Base-by-base conservation (phyloP, 1,140 invertebrate species). In the Drosophila subpulchrella region DNA sequence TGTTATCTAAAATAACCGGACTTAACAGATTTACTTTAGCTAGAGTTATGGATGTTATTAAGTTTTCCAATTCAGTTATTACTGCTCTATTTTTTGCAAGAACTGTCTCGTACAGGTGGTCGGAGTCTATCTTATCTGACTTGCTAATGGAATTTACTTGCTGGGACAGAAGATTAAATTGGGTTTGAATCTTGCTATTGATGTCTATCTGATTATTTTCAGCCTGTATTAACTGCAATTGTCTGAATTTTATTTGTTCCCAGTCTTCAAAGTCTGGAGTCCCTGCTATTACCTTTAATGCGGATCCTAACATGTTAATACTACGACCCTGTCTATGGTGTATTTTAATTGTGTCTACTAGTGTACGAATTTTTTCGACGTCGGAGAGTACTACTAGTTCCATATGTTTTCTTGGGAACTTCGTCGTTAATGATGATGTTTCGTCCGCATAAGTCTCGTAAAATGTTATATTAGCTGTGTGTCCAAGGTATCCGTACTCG, bases 1-100 rank as follows among this genome's bases (percentile, higher is more conserved):
- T 51, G 24, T 32, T 15, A 6, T 51, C 48, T 51, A 32, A 32
- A 15, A 51, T 32, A 32, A 51, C n/a, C n/a, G 48, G 48, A 15
- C 48, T 53, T 10, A 17, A 34, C 24, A 27, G 6, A 47, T 47
- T 47, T 27, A 27, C 24, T 53, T 12, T 34, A 3, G 15, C 27
- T 11, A 51, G n/a, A 11, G 27, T 34, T 15, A 34, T 30, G 12
- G 48, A 15, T 11, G n/a, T 32, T 11, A 34, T 51, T 32, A 34
- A 32, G 27, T 53, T 7, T 34, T 53, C 6, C 6, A 34, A 17
- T 51, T n/a, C n/a, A n/a, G n/a, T n/a, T n/a, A n/a, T n/a, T n/a
- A n/a, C n/a, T n/a, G n/a, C n/a, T n/a, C n/a, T n/a, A n/a, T n/a
- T 34, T 32, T 32, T 51, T 11, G 48, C 27, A 8, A 50, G 24